These are phyloP conservation scores for Amiota mariae DNA, from an alignment of 2,888 invertebrate genomes.

Conservation along the genomic window DNA sequence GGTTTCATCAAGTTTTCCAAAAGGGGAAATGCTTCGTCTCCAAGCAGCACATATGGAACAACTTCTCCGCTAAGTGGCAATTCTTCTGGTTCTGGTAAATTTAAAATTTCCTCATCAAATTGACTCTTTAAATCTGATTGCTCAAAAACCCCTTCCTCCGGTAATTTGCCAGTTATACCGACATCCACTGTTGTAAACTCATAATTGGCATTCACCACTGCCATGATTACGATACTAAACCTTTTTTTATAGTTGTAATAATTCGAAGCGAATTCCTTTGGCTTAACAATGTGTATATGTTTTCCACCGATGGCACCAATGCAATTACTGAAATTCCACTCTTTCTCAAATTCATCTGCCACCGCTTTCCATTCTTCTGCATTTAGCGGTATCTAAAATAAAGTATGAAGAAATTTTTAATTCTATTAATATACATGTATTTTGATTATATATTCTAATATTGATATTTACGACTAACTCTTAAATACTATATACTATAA, in stretches of 20 bases:
- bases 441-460: not conserved
- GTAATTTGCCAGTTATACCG: not conserved
- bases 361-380: not conserved
- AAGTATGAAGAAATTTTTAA: too few relatives aligned
- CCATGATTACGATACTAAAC: too few relatives aligned
- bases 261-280: too few relatives aligned
- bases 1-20: not conserved
- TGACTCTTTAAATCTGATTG: not conserved
- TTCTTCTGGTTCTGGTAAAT: not conserved
- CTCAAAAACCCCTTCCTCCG: not conserved
- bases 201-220: not conserved
- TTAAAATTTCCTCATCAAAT: not conserved
- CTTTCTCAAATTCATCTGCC: not conserved
- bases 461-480: not conserved
- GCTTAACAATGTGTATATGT: too few relatives aligned
- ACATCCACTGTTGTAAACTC: not conserved
- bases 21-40: not conserved
- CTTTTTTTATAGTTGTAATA: too few relatives aligned
- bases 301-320: too few relatives aligned
- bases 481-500: too few relatives aligned
- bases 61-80: not conserved
- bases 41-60: not conserved
- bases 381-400: too few relatives aligned
- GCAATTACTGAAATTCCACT: too few relatives aligned
- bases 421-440: not conserved